Conservation (phyloP, 2,888 invertebrate species). For the Apodemia hepburni region DNA sequence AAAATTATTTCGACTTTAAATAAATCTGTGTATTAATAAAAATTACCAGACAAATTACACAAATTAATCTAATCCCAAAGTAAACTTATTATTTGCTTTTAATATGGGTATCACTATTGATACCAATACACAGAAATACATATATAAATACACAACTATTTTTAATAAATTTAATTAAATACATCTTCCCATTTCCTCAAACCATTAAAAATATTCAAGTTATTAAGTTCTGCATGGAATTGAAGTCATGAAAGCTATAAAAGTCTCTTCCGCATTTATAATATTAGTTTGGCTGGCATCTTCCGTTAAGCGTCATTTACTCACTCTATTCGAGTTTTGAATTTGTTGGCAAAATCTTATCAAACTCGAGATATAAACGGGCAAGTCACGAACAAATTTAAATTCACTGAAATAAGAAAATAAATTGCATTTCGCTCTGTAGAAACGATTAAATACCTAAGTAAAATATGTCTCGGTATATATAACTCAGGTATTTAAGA, state of each 20-base stretch:
- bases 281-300: conserved; percentile 8
- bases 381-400: conserved; percentile 3
- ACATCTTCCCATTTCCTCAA: too few species aligned
- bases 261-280: neutral
- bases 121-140: too few species aligned
- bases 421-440: conserved; percentile 7
- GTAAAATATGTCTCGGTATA: neutral
- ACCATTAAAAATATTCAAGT: neutral
- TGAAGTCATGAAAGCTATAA: neutral
- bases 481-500: too few species aligned
- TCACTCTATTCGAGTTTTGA: conserved; percentile 13
- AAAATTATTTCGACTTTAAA: too few species aligned
- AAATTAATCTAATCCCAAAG: too few species aligned
- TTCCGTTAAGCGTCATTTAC: conserved; percentile 6
- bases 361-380: conserved; percentile 12
- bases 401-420: conserved; percentile 10
- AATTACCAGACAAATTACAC: too few species aligned
- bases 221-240: neutral
- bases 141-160: too few species aligned
- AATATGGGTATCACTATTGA: too few species aligned
- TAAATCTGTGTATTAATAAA: too few species aligned
- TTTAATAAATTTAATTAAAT: too few species aligned
- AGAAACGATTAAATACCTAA: neutral
- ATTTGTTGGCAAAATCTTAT: conserved; percentile 14
- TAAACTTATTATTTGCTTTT: too few species aligned